Percentiles rank a stretch among this genome's conserved stretches.
These are phyloP conservation scores for Elgaria multicarinata DNA, from an alignment of 2,113 vertebrate genomes.

Conservation along the genomic window DNA sequence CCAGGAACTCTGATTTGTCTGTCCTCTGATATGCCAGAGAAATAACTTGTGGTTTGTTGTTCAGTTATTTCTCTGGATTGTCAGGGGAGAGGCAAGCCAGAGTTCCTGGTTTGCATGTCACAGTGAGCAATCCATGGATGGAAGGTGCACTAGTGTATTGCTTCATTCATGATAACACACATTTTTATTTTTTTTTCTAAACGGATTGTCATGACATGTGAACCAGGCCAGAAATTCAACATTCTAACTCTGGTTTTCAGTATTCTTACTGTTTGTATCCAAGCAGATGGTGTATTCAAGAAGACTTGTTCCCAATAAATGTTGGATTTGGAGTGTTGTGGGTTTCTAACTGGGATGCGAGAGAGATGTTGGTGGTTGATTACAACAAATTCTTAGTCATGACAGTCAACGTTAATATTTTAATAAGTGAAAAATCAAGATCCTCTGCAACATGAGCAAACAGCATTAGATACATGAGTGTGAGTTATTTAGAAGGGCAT, in stretches of 20 bases:
- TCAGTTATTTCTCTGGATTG: no score
- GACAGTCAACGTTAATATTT: background rate
- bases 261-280: background rate
- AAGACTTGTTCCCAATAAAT: background rate
- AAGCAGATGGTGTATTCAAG: background rate
- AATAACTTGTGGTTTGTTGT: no score
- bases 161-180: no score
- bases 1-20: no score
- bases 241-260: background rate
- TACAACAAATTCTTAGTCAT: background rate
- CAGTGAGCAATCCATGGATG: no score
- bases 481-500: background rate
- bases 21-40: no score
- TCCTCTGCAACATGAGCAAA: background rate
- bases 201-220: no score
- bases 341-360: background rate
- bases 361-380: background rate
- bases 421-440: accelerated
- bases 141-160: no score
- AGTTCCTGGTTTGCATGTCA: no score
- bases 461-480: background rate
- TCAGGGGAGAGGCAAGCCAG: no score
- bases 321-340: background rate
- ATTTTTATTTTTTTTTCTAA: no score
- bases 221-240: no score